Evolutionary conservation across 2,113 vertebrate genomes (phyloP).

Genomic region (Andinoacara biseriatus): DNA sequence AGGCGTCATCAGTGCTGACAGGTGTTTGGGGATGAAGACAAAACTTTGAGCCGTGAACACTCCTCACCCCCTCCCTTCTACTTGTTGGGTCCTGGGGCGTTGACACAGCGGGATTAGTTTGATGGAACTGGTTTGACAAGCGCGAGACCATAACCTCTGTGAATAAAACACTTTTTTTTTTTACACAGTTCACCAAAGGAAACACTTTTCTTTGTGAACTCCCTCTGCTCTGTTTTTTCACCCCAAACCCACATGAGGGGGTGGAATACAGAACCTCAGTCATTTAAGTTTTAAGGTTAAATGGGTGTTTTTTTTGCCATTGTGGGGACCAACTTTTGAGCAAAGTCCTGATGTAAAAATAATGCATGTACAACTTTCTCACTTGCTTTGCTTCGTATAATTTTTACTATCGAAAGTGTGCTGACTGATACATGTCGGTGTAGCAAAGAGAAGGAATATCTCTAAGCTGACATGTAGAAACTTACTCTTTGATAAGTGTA

Average conservation of each 20-base stretch:
- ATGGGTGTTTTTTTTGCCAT: no score
- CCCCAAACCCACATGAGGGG: constrained; percentile 7
- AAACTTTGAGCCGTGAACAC: constrained; percentile 37
- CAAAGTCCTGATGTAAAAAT: no score
- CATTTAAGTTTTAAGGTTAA: not conserved
- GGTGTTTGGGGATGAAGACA: constrained; percentile 43
- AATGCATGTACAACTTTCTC: no score
- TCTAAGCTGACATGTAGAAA: not conserved
- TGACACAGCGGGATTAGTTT: constrained; percentile 62
- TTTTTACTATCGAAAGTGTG: not conserved
- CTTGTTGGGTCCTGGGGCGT: constrained; percentile 50
- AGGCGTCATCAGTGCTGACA: constrained; percentile 39
- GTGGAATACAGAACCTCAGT: constrained; percentile 7
- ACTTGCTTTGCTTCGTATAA: not conserved
- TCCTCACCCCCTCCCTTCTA: constrained; percentile 16
- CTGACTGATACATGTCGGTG: not conserved
- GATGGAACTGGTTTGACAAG: constrained; percentile 71
- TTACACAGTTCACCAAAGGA: constrained; percentile 40
- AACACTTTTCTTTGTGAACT: constrained; percentile 20
- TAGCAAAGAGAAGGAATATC: not conserved
- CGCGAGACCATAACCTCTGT: constrained; percentile 54
- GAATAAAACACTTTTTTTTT: constrained; percentile 33
- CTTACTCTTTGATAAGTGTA: fast-evolving
- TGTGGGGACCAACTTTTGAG: no score
- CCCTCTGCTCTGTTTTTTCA: constrained; percentile 1